A percentile compares a stretch with the other conserved stretches of the same genome.
phyloP scores from a whole-genome alignment of 2,113 vertebrate genomes.

The Sphyrna mokarran region DNA sequence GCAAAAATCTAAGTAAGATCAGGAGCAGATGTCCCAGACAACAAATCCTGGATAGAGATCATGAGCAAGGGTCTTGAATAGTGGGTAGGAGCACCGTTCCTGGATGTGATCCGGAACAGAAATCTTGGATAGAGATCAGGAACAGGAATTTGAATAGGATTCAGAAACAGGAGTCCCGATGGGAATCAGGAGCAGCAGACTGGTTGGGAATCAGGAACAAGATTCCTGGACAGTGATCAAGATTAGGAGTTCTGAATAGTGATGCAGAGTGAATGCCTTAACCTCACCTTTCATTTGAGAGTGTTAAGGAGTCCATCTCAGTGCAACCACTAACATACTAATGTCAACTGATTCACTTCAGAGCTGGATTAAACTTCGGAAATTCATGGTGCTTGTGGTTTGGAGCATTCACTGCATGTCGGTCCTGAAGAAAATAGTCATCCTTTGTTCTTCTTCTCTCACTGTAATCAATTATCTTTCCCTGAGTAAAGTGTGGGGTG shows the following conservation, averaged over 20 bases:
- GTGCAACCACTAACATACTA: neutral
- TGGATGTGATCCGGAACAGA: too few species aligned
- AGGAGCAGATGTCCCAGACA: too few species aligned
- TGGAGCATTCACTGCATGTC: neutral
- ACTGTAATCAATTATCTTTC: neutral
- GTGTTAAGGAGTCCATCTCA: neutral
- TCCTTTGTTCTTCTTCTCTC: neutral
- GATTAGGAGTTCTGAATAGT: neutral
- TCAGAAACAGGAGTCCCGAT: too few species aligned
- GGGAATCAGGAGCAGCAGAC: neutral
- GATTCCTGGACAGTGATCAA: too few species aligned
- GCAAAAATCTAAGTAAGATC: too few species aligned
- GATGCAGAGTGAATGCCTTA: neutral
- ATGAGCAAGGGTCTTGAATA: too few species aligned
- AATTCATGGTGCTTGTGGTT: neutral
- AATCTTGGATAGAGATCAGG: too few species aligned
- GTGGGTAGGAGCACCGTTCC: too few species aligned
- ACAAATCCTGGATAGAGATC: too few species aligned
- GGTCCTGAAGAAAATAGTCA: neutral
- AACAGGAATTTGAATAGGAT: too few species aligned
- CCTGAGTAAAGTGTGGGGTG: fast-evolving
- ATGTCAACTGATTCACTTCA: neutral
- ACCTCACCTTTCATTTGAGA: neutral
- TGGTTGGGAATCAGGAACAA: too few species aligned
- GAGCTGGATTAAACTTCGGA: neutral